Evolutionary conservation across 2,888 invertebrate species (phyloP), one percentile per base, ranked within the genome.

Genomic region (Gisinianus flammeolus): DNA sequence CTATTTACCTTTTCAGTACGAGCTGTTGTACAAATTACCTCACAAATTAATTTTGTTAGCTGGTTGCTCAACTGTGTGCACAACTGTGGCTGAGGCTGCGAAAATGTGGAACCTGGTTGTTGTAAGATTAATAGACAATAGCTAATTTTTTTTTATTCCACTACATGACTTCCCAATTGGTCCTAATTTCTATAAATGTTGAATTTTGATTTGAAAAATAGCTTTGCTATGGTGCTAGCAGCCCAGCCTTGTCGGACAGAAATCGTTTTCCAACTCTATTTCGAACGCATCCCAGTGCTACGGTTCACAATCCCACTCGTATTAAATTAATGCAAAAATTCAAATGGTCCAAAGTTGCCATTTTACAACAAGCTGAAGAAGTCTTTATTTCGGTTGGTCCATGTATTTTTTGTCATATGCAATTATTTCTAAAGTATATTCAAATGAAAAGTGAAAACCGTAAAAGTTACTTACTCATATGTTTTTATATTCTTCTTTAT

Each of bases 21-120:
- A 99, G 89, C 90, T 99, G 81, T 91, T 99, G 83, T 99, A 99
- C 90, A 96, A 94, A 88, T 93, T 93, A 80, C 97, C 97, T 24
- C 94, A 94, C 87, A 98, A 97, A 89, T 89, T 97, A 86, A 93
- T 97, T 90, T 89, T 98, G 80, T 89, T 99, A 73, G 96, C 96
- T 58, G 99, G 99, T 74, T 99, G 99, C 88, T 97, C 97, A 85
- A 97, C 97, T 10, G 98, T 99, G 31, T 98, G 98, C 86, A 99
- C 99, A 28, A 97, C 98, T 66, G 97, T 99, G 19, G 98, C 98
- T 1, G 98, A 99, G 89, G 97, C 98, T 62, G 98, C 98, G 77
- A 97, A 97, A 89, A 98, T 98, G 95, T 99, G 98, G 98, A 98
- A 99, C 89, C 91, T 99, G 81, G 95, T 99, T 87, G 98, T 99